A percentile compares a stretch with the other conserved stretches of the same genome.
Evolutionary conservation across 2,888 invertebrate species (phyloP).

Genomic region (Dryobotodes eremita): DNA sequence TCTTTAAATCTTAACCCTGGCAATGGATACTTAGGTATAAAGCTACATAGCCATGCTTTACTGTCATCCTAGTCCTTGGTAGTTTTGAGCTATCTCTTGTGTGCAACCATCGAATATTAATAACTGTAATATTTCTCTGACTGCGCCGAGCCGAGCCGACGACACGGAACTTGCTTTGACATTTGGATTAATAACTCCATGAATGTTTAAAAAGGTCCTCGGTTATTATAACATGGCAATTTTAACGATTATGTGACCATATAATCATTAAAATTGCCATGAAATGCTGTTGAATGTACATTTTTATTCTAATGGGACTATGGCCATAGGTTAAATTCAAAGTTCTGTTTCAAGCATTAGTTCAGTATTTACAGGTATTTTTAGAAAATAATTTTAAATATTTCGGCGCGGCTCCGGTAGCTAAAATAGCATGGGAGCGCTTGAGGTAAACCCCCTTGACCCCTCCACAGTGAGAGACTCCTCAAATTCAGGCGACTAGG

Average conservation of each 20-base stretch:
- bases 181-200: constrained; percentile 79
- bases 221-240: constrained; percentile 43
- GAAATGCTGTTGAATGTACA: too few species aligned
- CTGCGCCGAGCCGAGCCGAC: constrained; percentile 76
- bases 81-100: constrained; percentile 81
- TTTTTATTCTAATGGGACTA: too few species aligned
- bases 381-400: too few species aligned
- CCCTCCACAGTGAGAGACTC: too few species aligned
- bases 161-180: constrained; percentile 83
- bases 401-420: too few species aligned
- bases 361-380: too few species aligned
- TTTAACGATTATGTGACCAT: constrained; percentile 3
- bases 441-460: too few species aligned
- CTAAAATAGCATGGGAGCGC: too few species aligned
- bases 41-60: constrained; percentile 77
- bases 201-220: constrained; percentile 70
- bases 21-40: constrained; percentile 37
- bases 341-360: too few species aligned
- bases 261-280: too few species aligned
- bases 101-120: constrained; percentile 87
- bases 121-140: constrained; percentile 86
- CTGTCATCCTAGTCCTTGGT: constrained; percentile 79
- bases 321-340: too few species aligned
- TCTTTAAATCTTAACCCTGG: background rate
- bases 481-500: too few species aligned